phyloP scores from a whole-genome alignment of 2,888 invertebrate genomes.

The Phyllotreta cruciferae region DNA sequence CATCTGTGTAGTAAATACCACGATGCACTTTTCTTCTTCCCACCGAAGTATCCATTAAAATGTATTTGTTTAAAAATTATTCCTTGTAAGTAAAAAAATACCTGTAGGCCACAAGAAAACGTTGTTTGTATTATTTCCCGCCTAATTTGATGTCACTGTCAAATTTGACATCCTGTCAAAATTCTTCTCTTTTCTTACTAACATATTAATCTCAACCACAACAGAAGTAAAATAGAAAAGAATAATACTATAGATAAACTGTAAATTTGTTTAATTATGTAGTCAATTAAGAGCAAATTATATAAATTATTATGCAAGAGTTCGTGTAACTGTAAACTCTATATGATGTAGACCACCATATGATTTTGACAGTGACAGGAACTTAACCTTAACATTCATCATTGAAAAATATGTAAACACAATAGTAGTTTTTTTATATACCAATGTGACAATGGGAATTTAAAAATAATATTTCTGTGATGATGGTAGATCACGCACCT shows the following conservation, averaged over 20 bases:
- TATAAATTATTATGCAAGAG: too few species aligned
- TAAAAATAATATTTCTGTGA: constrained; percentile 17
- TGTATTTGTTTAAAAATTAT: background rate
- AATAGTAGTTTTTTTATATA: too few species aligned
- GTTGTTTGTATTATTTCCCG: constrained; percentile 1
- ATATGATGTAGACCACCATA: too few species aligned
- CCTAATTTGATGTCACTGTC: background rate
- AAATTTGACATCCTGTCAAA: background rate
- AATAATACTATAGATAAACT: too few species aligned
- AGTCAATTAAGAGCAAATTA: too few species aligned
- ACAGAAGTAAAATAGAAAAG: too few species aligned
- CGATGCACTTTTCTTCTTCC: constrained; percentile 49
- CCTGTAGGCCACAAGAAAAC: background rate
- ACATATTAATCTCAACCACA: too few species aligned
- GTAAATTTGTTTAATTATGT: too few species aligned
- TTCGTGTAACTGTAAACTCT: too few species aligned
- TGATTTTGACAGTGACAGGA: background rate
- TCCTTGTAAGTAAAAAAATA: background rate
- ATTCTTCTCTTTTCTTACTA: too few species aligned
- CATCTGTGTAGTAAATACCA: constrained; percentile 51
- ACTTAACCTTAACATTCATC: constrained; percentile 1
- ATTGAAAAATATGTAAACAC: too few species aligned
- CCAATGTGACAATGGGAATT: constrained; percentile 5
- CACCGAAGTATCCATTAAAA: constrained; percentile 49
- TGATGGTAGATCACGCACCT: constrained; percentile 16